Evolutionary conservation across 2,888 invertebrate genomes (phyloP).

Genomic region (Erebia palarica): DNA sequence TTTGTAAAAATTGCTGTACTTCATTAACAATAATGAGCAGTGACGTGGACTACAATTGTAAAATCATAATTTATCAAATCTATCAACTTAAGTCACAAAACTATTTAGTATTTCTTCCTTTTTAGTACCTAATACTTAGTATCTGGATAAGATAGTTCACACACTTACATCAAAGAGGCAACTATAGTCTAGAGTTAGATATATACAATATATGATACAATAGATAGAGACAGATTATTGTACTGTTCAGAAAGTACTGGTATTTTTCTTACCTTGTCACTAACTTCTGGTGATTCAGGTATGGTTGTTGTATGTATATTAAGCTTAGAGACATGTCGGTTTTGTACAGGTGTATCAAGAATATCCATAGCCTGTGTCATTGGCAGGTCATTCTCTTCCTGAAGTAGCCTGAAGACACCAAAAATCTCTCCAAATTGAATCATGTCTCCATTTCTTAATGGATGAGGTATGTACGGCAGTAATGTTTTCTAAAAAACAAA

Average conservation of each 20-base stretch:
- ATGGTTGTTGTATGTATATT: conserved; percentile 54
- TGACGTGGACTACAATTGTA: too few species aligned
- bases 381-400: conserved; percentile 64
- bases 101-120: too few species aligned
- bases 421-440: conserved; percentile 73
- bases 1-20: too few species aligned
- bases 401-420: conserved; percentile 66
- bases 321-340: conserved; percentile 51
- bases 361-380: conserved; percentile 71
- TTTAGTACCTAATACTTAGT: too few species aligned
- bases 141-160: too few species aligned
- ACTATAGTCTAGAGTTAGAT: too few species aligned
- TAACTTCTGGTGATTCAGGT: conserved; percentile 74
- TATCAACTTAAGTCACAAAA: too few species aligned
- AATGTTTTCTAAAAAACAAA: conserved; percentile 58
- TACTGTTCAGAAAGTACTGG: background rate
- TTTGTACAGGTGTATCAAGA: conserved; percentile 63
- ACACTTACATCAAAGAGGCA: too few species aligned
- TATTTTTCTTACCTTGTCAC: conserved; percentile 61
- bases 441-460: conserved; percentile 64
- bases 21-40: too few species aligned
- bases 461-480: conserved; percentile 65
- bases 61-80: too few species aligned
- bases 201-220: too few species aligned
- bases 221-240: background rate